Conservation (phyloP, 2,888 invertebrate genomes). For the Xylota sylvarum region DNA sequence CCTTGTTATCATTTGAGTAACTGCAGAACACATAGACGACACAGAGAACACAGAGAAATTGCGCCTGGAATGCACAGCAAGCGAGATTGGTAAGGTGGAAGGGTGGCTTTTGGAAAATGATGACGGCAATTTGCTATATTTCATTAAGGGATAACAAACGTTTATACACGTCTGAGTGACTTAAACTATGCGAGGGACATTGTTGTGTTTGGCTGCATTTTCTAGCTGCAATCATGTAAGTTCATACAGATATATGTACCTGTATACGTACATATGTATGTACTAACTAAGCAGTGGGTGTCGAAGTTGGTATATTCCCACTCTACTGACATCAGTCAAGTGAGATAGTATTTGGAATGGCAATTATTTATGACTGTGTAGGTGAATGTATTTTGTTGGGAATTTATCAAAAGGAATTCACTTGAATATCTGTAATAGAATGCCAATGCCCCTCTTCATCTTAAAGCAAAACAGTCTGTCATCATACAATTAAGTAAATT, state of each 20-base stretch:
- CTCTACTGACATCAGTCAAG: background rate
- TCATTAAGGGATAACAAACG: conserved; percentile 71
- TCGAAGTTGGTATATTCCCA: background rate
- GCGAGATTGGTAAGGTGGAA: conserved; percentile 8
- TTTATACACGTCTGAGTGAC: conserved; percentile 70
- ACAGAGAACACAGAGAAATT: conserved; percentile 33
- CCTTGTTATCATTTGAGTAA: conserved; percentile 58
- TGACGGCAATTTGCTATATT: conserved; percentile 74
- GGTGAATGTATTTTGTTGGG: conserved; percentile 21
- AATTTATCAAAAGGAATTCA: conserved; percentile 56
- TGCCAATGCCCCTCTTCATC: background rate
- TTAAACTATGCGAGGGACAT: conserved; percentile 69
- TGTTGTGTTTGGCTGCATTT: conserved; percentile 65
- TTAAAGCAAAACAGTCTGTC: conserved; percentile 4
- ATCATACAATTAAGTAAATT: conserved; percentile 35
- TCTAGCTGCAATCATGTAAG: conserved; percentile 53
- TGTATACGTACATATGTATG: background rate
- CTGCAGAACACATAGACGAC: conserved; percentile 64
- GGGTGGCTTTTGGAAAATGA: conserved; percentile 64
- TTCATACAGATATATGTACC: conserved; percentile 29
- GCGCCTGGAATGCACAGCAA: conserved; percentile 21
- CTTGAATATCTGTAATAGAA: conserved; percentile 40
- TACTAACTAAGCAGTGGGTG: conserved; percentile 52
- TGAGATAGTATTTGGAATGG: conserved; percentile 43
- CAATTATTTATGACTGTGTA: conserved; percentile 29